Evolutionary conservation across 2,797 vertebrate species (phyloP).

Genomic region (Tachyglossus aculeatus): DNA sequence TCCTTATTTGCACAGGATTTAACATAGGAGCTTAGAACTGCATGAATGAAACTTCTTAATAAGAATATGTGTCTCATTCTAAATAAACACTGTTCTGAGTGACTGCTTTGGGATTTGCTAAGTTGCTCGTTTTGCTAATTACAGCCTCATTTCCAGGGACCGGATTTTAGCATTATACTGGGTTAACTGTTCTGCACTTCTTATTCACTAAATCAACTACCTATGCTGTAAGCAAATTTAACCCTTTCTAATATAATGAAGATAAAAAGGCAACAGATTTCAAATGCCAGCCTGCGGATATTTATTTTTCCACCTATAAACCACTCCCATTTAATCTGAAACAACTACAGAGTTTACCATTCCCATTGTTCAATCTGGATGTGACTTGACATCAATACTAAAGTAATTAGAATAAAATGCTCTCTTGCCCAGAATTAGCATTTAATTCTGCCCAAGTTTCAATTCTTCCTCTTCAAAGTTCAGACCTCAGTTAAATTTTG

Average conservation of each 20-base stretch:
- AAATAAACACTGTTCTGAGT: conserved; percentile 48
- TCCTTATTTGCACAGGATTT: conserved; percentile 22
- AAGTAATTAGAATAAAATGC: conserved; percentile 17
- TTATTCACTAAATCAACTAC: conserved; percentile 29
- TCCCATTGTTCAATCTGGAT: conserved; percentile 31
- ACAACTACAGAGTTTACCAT: conserved; percentile 15
- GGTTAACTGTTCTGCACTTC: conserved; percentile 23
- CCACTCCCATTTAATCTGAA: conserved; percentile 16
- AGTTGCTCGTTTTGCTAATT: conserved; percentile 52
- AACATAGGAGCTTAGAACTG: conserved; percentile 9
- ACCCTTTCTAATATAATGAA: conserved; percentile 23
- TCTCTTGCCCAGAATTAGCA: not conserved
- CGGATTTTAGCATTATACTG: conserved; percentile 15
- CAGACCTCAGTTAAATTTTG: conserved; percentile 14
- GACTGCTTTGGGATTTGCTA: conserved; percentile 36
- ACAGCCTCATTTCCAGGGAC: not conserved
- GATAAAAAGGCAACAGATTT: conserved; percentile 15
- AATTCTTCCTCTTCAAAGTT: conserved; percentile 21
- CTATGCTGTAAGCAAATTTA: conserved; percentile 28
- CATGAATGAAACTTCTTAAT: conserved; percentile 32
- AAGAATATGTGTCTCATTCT: conserved; percentile 16
- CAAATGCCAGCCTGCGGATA: not conserved
- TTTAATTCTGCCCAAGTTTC: conserved; percentile 32
- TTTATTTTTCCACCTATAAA: not conserved
- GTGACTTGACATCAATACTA: conserved; percentile 16